Percentiles rank a stretch among this genome's conserved stretches.
Evolutionary conservation across 2,113 vertebrate species (phyloP).

Genomic region (Rhegmatorhina hoffmannsi): DNA sequence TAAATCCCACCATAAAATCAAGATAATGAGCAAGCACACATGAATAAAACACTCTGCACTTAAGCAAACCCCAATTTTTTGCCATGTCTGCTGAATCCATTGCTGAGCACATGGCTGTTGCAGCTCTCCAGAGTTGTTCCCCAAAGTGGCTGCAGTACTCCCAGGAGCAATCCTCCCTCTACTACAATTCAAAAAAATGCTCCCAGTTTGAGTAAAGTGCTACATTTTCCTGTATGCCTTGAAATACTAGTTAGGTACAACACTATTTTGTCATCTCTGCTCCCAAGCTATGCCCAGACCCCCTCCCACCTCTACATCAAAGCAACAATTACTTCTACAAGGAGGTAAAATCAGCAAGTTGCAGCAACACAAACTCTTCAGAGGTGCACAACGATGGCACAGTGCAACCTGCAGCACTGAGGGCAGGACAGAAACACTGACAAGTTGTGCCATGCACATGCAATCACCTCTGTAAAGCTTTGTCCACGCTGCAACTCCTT

Average conservation of each 20-base stretch:
- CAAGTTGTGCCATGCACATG: rapidly evolving
- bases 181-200: background rate
- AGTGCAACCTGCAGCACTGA: background rate
- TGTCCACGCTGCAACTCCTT: background rate
- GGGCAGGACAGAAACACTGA: background rate
- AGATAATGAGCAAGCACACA: conserved; percentile 46
- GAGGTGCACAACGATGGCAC: background rate
- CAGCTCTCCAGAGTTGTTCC: background rate
- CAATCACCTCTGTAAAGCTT: background rate
- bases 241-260: conserved; percentile 26
- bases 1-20: conserved; percentile 43
- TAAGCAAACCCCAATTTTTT: background rate
- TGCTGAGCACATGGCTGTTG: rapidly evolving
- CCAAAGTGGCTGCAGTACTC: background rate
- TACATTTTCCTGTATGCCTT: background rate
- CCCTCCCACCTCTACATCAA: background rate
- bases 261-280: background rate
- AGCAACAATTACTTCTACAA: background rate
- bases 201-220: background rate
- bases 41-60: conserved; percentile 53
- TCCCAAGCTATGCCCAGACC: background rate
- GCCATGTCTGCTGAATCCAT: background rate
- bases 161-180: background rate
- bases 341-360: background rate
- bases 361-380: background rate